A percentile compares a stretch with the other conserved stretches of the same genome.
These are phyloP conservation scores for Athrips mouffetella DNA, from an alignment of 2,888 invertebrate species.

Conservation along the genomic window DNA sequence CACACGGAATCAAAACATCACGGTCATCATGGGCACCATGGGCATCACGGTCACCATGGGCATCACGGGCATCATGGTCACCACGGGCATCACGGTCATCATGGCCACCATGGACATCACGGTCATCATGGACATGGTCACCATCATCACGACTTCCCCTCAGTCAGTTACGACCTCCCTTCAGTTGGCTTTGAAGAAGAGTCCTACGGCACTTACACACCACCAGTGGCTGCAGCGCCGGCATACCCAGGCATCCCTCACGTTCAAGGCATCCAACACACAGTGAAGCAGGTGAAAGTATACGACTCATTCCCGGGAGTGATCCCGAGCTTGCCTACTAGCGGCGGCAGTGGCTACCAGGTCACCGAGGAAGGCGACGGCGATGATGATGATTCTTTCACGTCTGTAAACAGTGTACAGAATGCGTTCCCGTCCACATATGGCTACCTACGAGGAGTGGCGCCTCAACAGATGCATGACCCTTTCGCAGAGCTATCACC, in stretches of 20 bases:
- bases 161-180: slow-evolving; percentile 39
- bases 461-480: slow-evolving; percentile 43
- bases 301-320: slow-evolving; percentile 59
- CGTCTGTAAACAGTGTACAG: slow-evolving; percentile 51
- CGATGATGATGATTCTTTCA: slow-evolving; percentile 56
- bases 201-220: slow-evolving; percentile 32
- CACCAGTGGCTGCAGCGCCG: slow-evolving; percentile 32
- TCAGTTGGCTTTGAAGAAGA: slow-evolving; percentile 52
- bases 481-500: slow-evolving; percentile 45
- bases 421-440: slow-evolving; percentile 56
- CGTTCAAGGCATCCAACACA: slow-evolving; percentile 51
- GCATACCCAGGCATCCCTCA: slow-evolving; percentile 32
- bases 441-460: slow-evolving; percentile 49
- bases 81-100: slow-evolving; percentile 39
- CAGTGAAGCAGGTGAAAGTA: slow-evolving; percentile 67
- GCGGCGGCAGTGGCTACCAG: slow-evolving; percentile 50
- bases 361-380: slow-evolving; percentile 65
- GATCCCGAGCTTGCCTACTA: slow-evolving; percentile 32
- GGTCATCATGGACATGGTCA: slow-evolving; percentile 31
- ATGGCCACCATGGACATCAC: slow-evolving; percentile 36
- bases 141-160: slow-evolving; percentile 49
- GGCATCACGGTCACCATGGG: slow-evolving; percentile 32
- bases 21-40: slow-evolving; percentile 35
- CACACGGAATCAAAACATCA: slow-evolving; percentile 24
- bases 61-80: slow-evolving; percentile 41